Percentiles rank a stretch among this genome's conserved stretches.
Conservation (phyloP, 2,888 invertebrate species). For the Junonia oenone region DNA sequence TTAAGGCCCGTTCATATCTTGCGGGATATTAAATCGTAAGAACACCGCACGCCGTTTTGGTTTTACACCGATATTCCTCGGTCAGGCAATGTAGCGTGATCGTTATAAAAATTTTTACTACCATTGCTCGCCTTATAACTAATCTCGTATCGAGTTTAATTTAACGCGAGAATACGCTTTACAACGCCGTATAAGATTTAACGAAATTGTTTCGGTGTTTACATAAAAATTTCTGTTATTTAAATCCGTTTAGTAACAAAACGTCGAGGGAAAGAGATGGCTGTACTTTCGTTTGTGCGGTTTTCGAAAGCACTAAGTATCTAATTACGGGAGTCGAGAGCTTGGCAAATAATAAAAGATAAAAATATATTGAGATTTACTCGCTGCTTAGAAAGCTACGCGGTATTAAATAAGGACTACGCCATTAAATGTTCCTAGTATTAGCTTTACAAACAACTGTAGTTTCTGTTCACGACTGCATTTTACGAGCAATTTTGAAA, state of each 20-base stretch:
- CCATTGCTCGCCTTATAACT: constrained; percentile 13
- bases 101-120: constrained; percentile 14
- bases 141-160: constrained; percentile 10
- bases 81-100: constrained; percentile 27
- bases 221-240: background rate
- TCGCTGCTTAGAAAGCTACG: background rate
- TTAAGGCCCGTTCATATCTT: constrained; percentile 23
- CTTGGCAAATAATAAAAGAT: constrained; percentile 5
- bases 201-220: background rate
- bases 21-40: constrained; percentile 28
- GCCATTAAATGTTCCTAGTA: background rate
- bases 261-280: background rate
- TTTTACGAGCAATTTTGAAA: background rate
- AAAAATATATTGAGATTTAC: constrained; percentile 5
- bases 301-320: background rate
- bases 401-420: constrained; percentile 1
- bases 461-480: background rate
- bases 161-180: background rate
- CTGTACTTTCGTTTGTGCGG: background rate
- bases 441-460: background rate
- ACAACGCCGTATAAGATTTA: background rate
- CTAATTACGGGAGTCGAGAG: background rate
- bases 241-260: background rate
- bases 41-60: constrained; percentile 19
- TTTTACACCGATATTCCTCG: constrained; percentile 19